phyloP scores from a whole-genome alignment of 2,113 vertebrate species.

The Chaenogobius annularis region DNA sequence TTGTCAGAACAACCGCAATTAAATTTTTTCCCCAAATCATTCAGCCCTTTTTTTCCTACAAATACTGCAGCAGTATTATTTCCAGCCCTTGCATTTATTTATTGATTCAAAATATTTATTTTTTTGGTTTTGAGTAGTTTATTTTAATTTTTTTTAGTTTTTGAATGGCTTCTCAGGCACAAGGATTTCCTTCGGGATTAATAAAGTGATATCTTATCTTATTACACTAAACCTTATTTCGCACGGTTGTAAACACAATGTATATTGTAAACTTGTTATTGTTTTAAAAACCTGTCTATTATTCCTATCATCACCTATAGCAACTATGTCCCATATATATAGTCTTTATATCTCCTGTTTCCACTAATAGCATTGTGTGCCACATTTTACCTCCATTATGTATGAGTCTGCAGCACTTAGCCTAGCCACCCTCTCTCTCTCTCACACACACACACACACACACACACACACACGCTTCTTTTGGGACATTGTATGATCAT shows the following conservation, averaged over 20 bases:
- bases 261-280: neutral
- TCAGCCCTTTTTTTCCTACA: too few relatives aligned
- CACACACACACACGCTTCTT: neutral
- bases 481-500: neutral
- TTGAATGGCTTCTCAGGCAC: too few relatives aligned
- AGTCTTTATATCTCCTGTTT: conserved; percentile 1
- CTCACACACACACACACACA: neutral
- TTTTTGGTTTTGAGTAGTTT: too few relatives aligned
- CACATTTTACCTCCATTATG: conserved; percentile 36
- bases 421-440: neutral
- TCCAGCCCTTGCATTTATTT: neutral
- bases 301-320: neutral
- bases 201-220: too few relatives aligned
- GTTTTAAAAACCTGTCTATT: neutral
- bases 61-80: too few relatives aligned
- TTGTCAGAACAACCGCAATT: too few relatives aligned
- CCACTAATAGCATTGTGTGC: conserved; percentile 1
- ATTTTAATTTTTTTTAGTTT: too few relatives aligned
- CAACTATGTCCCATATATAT: neutral
- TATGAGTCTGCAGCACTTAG: conserved; percentile 38
- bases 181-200: too few relatives aligned
- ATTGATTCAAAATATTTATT: too few relatives aligned
- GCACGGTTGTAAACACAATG: neutral
- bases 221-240: neutral
- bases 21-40: too few relatives aligned